A percentile compares a stretch with the other conserved stretches of the same genome.
These are phyloP conservation scores for Neodiprion virginianus DNA, from an alignment of 1,140 invertebrate species.

Conservation along the genomic window DNA sequence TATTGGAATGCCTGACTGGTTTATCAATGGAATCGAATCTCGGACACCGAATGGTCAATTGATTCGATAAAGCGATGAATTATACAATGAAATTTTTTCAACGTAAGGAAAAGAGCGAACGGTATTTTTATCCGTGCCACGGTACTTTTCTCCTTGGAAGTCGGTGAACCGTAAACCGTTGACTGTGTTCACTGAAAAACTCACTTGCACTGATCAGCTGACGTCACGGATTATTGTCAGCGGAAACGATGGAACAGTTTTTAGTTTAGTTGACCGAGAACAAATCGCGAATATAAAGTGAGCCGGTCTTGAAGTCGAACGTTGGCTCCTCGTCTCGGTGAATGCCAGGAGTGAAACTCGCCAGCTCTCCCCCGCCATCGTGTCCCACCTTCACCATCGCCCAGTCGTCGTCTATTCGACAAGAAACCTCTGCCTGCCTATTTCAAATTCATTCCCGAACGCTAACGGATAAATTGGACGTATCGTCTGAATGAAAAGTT, in stretches of 20 bases:
- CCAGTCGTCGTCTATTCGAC: conserved; percentile 21
- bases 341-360: conserved; percentile 52
- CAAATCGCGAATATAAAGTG: neutral
- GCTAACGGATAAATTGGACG: too few relatives aligned
- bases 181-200: neutral
- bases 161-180: neutral
- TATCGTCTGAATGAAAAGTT: too few relatives aligned
- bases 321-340: conserved; percentile 31
- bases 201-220: neutral
- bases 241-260: neutral
- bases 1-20: too few relatives aligned
- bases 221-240: conserved; percentile 5
- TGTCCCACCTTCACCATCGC: conserved; percentile 41
- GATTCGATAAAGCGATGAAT: too few relatives aligned
- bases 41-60: too few relatives aligned
- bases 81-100: too few relatives aligned
- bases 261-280: neutral
- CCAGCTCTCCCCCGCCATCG: conserved; percentile 44
- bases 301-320: conserved; percentile 35
- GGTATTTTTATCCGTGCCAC: too few relatives aligned
- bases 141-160: too few relatives aligned
- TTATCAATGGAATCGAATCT: too few relatives aligned
- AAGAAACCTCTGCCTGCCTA: neutral
- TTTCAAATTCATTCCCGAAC: too few relatives aligned
- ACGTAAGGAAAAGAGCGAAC: too few relatives aligned